Conservation (phyloP, 2,113 vertebrate species). For the Myrmecobius fasciatus region DNA sequence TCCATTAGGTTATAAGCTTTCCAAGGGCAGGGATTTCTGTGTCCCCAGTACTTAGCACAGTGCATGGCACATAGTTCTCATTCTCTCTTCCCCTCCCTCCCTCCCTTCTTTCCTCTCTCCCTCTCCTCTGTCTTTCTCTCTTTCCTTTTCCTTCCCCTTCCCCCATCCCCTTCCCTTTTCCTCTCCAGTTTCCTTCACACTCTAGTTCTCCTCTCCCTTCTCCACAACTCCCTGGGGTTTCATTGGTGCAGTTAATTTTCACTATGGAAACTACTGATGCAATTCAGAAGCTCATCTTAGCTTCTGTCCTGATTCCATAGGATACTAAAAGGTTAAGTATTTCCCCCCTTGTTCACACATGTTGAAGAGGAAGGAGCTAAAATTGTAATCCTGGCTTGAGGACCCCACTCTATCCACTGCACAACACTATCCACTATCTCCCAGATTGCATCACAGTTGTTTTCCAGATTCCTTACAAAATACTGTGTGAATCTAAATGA, state of each 20-base stretch:
- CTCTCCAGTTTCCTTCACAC: neutral
- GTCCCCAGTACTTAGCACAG: too few relatives aligned
- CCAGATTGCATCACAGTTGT: neutral
- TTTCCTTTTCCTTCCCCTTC: too few relatives aligned
- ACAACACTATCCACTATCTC: neutral
- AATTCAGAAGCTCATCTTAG: neutral
- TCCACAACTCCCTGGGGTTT: neutral
- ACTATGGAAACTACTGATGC: neutral
- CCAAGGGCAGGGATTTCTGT: too few relatives aligned
- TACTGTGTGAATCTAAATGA: neutral
- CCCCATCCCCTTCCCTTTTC: neutral
- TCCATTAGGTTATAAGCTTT: too few relatives aligned
- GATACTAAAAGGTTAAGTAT: neutral
- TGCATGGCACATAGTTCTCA: too few relatives aligned
- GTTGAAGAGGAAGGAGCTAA: neutral
- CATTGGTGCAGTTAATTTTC: neutral
- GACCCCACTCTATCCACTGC: neutral
- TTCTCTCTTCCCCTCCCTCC: too few relatives aligned
- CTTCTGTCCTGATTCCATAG: neutral
- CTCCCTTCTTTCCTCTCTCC: too few relatives aligned
- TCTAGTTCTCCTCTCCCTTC: neutral
- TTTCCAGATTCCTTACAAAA: neutral
- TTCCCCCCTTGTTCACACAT: neutral
- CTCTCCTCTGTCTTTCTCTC: too few relatives aligned
- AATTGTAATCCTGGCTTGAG: neutral